phyloP scores from a whole-genome alignment of 1,140 invertebrate species.

The Leptestheria dahalacensis region DNA sequence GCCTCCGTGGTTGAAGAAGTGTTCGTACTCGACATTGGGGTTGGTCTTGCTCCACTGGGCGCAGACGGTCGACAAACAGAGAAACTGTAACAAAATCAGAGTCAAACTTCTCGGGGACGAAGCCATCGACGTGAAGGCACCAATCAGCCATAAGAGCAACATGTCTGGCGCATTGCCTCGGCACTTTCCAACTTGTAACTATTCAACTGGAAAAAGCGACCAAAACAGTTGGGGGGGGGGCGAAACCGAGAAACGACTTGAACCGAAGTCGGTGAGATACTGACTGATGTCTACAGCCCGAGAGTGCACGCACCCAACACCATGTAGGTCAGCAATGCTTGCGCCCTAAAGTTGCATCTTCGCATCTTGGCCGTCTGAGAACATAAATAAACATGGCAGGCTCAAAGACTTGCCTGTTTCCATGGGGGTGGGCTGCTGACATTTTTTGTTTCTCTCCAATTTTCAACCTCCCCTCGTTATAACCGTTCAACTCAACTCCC shows the following conservation, averaged over 20 bases:
- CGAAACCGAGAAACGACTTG: background rate
- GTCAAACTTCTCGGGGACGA: too few species aligned
- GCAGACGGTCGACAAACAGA: background rate
- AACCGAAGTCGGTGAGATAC: background rate
- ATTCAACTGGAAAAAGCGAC: too few species aligned
- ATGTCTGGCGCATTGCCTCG: background rate
- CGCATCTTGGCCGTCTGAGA: background rate
- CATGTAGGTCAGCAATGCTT: background rate
- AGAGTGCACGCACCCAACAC: too few species aligned
- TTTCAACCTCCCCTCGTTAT: too few species aligned
- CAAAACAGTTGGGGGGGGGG: background rate
- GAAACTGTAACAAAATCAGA: background rate
- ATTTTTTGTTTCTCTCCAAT: too few species aligned
- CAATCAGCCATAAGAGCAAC: background rate
- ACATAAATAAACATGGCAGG: background rate
- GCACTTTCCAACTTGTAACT: too few species aligned
- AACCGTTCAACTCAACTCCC: too few species aligned
- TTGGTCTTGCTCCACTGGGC: background rate
- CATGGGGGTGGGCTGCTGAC: too few species aligned
- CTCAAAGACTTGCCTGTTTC: background rate
- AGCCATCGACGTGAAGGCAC: too few species aligned
- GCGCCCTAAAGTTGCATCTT: too few species aligned
- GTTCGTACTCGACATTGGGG: conserved; percentile 11
- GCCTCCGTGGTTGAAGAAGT: conserved; percentile 24
- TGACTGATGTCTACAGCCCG: too few species aligned